Percentiles rank a stretch among this genome's conserved stretches.
Conservation (phyloP, 2,888 invertebrate species). For the Synergus itoensis region DNA sequence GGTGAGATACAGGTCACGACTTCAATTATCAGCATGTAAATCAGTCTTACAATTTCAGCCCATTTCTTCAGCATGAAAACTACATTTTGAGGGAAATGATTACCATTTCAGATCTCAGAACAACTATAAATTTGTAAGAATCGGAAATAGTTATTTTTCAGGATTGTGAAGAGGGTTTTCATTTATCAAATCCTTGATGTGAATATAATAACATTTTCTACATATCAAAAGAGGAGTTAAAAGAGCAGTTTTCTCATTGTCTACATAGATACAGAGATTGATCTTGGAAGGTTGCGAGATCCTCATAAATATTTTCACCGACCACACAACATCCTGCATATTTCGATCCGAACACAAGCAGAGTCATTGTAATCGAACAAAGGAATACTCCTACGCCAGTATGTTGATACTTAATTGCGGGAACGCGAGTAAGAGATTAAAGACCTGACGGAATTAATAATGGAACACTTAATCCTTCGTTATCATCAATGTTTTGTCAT, state of each 20-base stretch:
- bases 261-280: background rate
- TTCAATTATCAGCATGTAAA: slow-evolving; percentile 18
- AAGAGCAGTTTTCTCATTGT: background rate
- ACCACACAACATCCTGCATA: slow-evolving; percentile 20
- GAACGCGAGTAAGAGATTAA: slow-evolving; percentile 24
- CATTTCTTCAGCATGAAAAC: background rate
- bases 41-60: background rate
- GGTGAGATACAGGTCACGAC: slow-evolving; percentile 20
- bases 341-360: slow-evolving; percentile 8
- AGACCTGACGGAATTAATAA: background rate
- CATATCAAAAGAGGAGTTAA: background rate
- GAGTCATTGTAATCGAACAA: slow-evolving; percentile 18
- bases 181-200: background rate
- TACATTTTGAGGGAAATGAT: no score
- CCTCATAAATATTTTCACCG: slow-evolving; percentile 24
- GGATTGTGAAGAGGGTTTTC: background rate
- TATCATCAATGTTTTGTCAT: background rate
- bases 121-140: background rate
- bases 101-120: background rate
- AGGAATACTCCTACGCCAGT: slow-evolving; percentile 19
- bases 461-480: background rate
- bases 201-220: background rate
- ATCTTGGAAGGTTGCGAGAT: slow-evolving; percentile 19
- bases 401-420: slow-evolving; percentile 31
- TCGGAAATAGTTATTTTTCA: background rate